Conservation (phyloP, 1,140 invertebrate species). For the Episyrphus balteatus region DNA sequence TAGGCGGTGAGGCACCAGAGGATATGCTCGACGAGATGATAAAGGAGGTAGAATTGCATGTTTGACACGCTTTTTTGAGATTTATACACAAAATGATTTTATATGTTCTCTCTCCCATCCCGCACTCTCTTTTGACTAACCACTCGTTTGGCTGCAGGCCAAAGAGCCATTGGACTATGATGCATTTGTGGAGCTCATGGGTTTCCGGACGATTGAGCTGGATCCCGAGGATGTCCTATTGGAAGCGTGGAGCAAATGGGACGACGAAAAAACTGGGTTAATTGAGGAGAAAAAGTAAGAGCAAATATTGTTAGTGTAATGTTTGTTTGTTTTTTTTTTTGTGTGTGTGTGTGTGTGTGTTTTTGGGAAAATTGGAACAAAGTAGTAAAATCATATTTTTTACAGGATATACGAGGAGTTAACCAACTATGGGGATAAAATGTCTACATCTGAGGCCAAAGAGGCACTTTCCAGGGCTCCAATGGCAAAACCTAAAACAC, state of each 20-base stretch:
- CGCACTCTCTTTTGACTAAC: not conserved
- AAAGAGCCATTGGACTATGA: constrained; percentile 47
- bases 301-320: not conserved
- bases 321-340: not conserved
- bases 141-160: constrained; percentile 29
- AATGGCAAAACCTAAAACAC: constrained; percentile 39
- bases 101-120: not conserved
- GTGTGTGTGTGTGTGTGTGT: not conserved
- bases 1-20: constrained; percentile 44
- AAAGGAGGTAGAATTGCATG: constrained; percentile 39
- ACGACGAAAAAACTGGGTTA: constrained; percentile 43
- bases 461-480: constrained; percentile 51
- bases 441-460: constrained; percentile 46
- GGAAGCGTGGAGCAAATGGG: constrained; percentile 49
- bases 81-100: not conserved
- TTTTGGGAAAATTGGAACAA: not conserved
- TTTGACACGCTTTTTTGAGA: not conserved
- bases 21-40: constrained; percentile 45
- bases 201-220: constrained; percentile 45
- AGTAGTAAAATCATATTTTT: not conserved
- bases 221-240: constrained; percentile 49
- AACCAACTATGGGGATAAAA: constrained; percentile 47
- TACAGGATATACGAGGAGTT: constrained; percentile 47
- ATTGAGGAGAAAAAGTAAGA: constrained; percentile 47
- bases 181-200: constrained; percentile 47